Base-by-base conservation (phyloP, 2,113 vertebrate genomes). In the Carettochelys insculpta region DNA sequence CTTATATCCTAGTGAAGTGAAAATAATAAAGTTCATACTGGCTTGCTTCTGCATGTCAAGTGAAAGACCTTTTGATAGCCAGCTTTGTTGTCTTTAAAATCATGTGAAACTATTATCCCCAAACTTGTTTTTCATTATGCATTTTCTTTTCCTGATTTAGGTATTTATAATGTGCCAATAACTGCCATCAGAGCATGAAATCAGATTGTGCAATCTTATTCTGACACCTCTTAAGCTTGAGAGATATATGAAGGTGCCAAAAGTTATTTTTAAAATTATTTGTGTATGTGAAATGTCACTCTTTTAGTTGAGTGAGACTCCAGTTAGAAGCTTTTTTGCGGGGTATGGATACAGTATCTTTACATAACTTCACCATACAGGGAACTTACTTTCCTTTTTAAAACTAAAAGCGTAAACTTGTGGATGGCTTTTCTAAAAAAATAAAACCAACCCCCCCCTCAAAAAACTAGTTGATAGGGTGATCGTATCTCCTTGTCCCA, bases 21-120 rank as follows among this genome's bases (percentile, higher is more conserved):
- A 38, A 76, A 29, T 52, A 34, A 5, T 76, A 50, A 58, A 52
- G 4, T n/a, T 53, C 45, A 68, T n/a, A 75, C 11, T 0, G 0
- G 1, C 14, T 61, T 82, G 48, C 2, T 9, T 75, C 9, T 91
- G 43, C 75, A 48, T 80, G n/a, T 53, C 51, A 78, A 1, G 19
- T 53, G 48, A 48, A 48, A 75, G 5, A 71, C 24, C 6, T 75
- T 75, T 45, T 25, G 25, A 41, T 25, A 75, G 25, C 24, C 41
- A 75, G 20, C 29, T 75, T 75, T 75, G 41, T 20, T 45, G 38
- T 25, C 24, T 73, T 73, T 5, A 27, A 73, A 73, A 71, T 24
- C 22, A 41, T 25, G 41, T 73, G 38, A 45, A 14, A 73, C 71
- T 27, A 10, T 38, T 38, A 38, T 20, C 25, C 38, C 38, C 41